These are phyloP conservation scores for Siniperca chuatsi DNA, from an alignment of 2,113 vertebrate genomes.

Conservation along the genomic window DNA sequence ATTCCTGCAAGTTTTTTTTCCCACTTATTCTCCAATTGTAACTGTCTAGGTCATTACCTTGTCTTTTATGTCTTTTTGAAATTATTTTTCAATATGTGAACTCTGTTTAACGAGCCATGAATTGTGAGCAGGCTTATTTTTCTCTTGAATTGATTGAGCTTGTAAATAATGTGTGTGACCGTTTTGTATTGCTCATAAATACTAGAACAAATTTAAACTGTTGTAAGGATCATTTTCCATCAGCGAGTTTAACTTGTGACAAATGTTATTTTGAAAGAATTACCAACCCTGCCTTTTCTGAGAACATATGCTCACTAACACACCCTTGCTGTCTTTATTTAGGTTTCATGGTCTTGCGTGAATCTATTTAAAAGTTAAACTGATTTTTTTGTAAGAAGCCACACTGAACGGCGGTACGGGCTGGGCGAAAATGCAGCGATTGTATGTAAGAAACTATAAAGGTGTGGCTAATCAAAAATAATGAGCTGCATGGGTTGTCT, in stretches of 20 bases:
- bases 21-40: conserved; percentile 26
- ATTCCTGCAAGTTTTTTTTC: conserved; percentile 29
- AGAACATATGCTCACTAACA: neutral
- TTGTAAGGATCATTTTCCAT: neutral
- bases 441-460: neutral
- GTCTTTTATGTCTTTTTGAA: conserved; percentile 63
- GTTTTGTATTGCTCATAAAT: neutral
- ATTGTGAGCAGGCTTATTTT: conserved; percentile 42
- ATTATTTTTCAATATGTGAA: conserved; percentile 45
- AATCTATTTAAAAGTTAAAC: neutral
- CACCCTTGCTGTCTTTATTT: neutral
- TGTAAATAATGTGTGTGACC: conserved; percentile 14
- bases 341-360: neutral
- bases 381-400: neutral
- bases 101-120: conserved; percentile 43
- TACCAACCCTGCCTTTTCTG: neutral
- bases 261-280: neutral
- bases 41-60: conserved; percentile 58
- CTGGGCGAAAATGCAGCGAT: neutral
- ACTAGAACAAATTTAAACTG: neutral
- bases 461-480: neutral
- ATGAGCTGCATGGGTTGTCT: neutral
- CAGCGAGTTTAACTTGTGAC: neutral
- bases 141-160: conserved; percentile 40
- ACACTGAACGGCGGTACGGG: neutral